Base-by-base conservation (phyloP, 35 echinoderm and acorn worm genomes). In the Amphiura filiformis region DNA sequence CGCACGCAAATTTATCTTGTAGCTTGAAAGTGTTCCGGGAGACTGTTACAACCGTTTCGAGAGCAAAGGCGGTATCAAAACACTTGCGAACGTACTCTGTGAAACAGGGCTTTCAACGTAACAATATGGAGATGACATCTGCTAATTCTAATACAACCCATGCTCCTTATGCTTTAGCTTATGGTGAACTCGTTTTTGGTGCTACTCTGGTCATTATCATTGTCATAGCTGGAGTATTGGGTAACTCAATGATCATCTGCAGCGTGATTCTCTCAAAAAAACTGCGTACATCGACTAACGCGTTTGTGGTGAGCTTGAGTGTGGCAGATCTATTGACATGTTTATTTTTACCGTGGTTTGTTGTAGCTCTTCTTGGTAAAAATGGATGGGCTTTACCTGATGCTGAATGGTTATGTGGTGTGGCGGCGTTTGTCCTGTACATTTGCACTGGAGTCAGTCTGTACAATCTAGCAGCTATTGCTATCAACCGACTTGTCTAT, bases 251-350 rank as follows among this genome's bases (percentile, higher is more conserved):
- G 20, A 49, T 90, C 31, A 90, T 90, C 35, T 18, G 82, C 0
- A 40, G 78, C 37, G 88, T 90, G 39, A 76, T 90, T 41, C 70
- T 90, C 7, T 83, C 88, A 15, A 76, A 41, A 20, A 61, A 47
- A 20, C 41, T 90, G 33, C 28, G 88, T 18, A 84, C 88, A 22
- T 22, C 77, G 0, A 90, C 88, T 15, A 90, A 90, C 34, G 88
- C 81, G 28, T 90, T 84, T 76, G 81, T 90, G 18, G 88, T 90
- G 33, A 90, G 81, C 49, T 42, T 90, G 11, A 83, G 80, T 34
- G 61, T 84, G 31, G 77, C 88, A 11, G 88, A 90, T 75, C 37
- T 90, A 35, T 36, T 90, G 30, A 78, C 65, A 17, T 31, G 38
- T 31, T 78, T 90, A 32, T 37, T 35, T 38, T 38, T 90, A 28